Evolutionary conservation across 2,797 vertebrate species (phyloP).

Genomic region (Chrosomus eos): DNA sequence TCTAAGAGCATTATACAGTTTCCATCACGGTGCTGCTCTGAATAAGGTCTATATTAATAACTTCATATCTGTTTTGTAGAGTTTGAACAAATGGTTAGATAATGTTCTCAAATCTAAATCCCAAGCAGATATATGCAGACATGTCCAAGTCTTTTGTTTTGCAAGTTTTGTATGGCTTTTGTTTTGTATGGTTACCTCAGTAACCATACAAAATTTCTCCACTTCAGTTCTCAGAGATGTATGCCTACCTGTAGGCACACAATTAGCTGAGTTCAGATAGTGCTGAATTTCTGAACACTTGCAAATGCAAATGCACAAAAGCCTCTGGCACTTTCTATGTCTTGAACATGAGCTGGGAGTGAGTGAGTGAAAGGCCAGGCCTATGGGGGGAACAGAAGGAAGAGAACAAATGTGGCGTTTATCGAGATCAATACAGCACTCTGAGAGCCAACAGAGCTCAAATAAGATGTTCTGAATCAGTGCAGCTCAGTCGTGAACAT

Average conservation of each 20-base stretch:
- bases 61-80: background rate
- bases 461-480: constrained; percentile 56
- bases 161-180: too few species aligned
- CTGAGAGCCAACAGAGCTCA: constrained; percentile 46
- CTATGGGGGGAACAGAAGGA: constrained; percentile 55
- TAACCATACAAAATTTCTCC: background rate
- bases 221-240: constrained; percentile 28
- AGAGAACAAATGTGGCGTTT: constrained; percentile 65
- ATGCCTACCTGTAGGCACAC: constrained; percentile 40
- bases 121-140: background rate
- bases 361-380: constrained; percentile 54
- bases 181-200: too few species aligned
- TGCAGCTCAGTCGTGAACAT: constrained; percentile 21
- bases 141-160: background rate
- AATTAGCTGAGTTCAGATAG: constrained; percentile 54
- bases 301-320: constrained; percentile 38
- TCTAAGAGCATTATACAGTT: too few species aligned
- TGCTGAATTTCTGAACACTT: constrained; percentile 40
- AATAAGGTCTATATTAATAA: background rate
- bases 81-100: background rate
- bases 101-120: background rate
- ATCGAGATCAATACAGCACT: constrained; percentile 61
- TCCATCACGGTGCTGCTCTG: too few species aligned
- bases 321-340: constrained; percentile 47
- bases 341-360: constrained; percentile 41